These are phyloP conservation scores for Drosophila barbarae DNA, from an alignment of 2,888 invertebrate species.

Conservation along the genomic window DNA sequence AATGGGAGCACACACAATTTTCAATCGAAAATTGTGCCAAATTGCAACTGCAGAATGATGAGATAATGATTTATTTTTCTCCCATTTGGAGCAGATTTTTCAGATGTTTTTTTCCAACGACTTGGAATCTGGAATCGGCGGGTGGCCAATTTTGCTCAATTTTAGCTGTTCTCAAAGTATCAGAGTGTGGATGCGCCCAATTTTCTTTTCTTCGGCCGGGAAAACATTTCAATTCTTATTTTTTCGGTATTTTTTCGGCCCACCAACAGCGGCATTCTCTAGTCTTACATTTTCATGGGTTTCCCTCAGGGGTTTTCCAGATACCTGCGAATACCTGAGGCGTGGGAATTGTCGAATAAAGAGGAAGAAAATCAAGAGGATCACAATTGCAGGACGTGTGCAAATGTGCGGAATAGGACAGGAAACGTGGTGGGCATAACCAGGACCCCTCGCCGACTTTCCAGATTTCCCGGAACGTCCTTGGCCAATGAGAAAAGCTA, in stretches of 20 bases:
- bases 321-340: slow-evolving; percentile 57
- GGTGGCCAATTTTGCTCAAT: slow-evolving; percentile 64
- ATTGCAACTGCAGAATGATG: slow-evolving; percentile 45
- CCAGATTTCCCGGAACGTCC: slow-evolving; percentile 28
- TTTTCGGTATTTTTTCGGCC: slow-evolving; percentile 37
- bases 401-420: slow-evolving; percentile 60
- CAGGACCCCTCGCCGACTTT: slow-evolving; percentile 23
- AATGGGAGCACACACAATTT: slow-evolving; percentile 18
- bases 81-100: slow-evolving; percentile 22
- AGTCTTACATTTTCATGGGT: slow-evolving; percentile 41
- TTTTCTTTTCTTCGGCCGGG: slow-evolving; percentile 39
- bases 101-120: slow-evolving; percentile 18
- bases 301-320: slow-evolving; percentile 39
- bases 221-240: slow-evolving; percentile 48
- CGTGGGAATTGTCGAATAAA: slow-evolving; percentile 58
- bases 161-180: slow-evolving; percentile 31
- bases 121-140: slow-evolving; percentile 48
- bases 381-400: slow-evolving; percentile 69
- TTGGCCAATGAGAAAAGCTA: slow-evolving; percentile 33
- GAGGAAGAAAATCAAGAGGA: slow-evolving; percentile 30
- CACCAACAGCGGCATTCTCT: slow-evolving; percentile 63
- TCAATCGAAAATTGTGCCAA: slow-evolving; percentile 50
- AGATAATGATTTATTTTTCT: slow-evolving; percentile 40
- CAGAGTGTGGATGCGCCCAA: slow-evolving; percentile 27
- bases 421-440: slow-evolving; percentile 52